Conservation (phyloP, 2,797 vertebrate species). For the Parotocinclus haroldoi region DNA sequence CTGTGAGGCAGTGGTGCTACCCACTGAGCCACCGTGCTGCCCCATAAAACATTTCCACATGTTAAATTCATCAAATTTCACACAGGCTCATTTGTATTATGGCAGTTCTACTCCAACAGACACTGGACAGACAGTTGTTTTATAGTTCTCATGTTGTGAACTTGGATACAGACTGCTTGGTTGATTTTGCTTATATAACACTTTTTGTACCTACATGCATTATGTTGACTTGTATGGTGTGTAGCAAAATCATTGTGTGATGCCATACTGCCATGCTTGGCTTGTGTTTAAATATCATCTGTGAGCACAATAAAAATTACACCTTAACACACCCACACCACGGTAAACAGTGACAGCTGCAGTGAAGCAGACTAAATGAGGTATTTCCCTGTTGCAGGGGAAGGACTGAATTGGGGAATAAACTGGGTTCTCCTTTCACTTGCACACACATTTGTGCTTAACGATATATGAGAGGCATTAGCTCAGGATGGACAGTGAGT, state of each 20-base stretch:
- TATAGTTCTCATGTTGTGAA: too few relatives aligned
- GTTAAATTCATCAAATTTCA: too few relatives aligned
- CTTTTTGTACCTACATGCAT: too few relatives aligned
- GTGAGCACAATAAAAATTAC: constrained; percentile 14
- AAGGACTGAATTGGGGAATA: constrained; percentile 24
- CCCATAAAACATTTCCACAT: too few relatives aligned
- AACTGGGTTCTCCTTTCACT: constrained; percentile 59
- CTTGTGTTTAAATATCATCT: not conserved
- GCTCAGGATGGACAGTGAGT: constrained; percentile 53
- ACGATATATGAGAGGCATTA: constrained; percentile 63
- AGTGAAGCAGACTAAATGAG: constrained; percentile 30
- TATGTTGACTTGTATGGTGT: not conserved
- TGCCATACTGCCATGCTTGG: not conserved
- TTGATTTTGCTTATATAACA: too few relatives aligned
- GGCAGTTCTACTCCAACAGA: too few relatives aligned
- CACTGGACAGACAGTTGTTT: too few relatives aligned
- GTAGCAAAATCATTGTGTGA: not conserved
- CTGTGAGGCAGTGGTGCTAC: too few relatives aligned
- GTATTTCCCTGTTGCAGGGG: constrained; percentile 33
- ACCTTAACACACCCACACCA: constrained; percentile 18
- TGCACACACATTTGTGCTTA: constrained; percentile 58
- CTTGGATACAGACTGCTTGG: too few relatives aligned
- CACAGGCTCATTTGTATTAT: too few relatives aligned
- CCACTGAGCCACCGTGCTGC: too few relatives aligned
- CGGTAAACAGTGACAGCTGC: constrained; percentile 40